Base-by-base conservation (phyloP, 2,113 vertebrate species). In the Pteruthius melanotis region DNA sequence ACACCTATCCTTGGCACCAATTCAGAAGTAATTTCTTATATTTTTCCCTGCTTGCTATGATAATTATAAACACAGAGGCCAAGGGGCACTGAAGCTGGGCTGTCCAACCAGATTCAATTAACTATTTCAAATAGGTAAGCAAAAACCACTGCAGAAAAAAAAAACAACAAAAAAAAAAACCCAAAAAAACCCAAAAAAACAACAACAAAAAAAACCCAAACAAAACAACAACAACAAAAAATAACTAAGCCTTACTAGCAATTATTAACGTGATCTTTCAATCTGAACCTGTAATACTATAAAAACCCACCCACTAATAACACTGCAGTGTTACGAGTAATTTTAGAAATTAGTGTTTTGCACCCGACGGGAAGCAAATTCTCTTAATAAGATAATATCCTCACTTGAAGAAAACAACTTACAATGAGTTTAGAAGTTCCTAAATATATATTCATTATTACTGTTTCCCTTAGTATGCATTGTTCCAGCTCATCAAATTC, bases 201-300 rank as follows among this genome's bases (percentile, higher is more conserved):
- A n/a, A n/a, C n/a, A 42, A 42, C 12, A 1, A 0, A 6, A 5
- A 22, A 9, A 14, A 40, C 12, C 12, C 9, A 53, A 17, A 15
- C 44, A 70, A 24, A 53, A n/a, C n/a, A n/a, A n/a, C n/a, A n/a
- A n/a, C n/a, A n/a, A n/a, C n/a, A n/a, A n/a, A n/a, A n/a, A n/a
- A n/a, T n/a, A n/a, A n/a, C n/a, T n/a, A n/a, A 33, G 2, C 7
- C 11, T 74, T 24, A 24, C 13, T 64, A 56, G 4, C 31, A 79
- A 82, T 83, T 33, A 78, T 27, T 39, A 78, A 59, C 5, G 45
- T 13, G 28, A 15, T 66, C 15, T 35, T 63, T 66, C 39, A 40
- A 24, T 53, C 26, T 78, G 30, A 83, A 47, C 15, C n/a, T 37
- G 15, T 37, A 54, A 35, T 20, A 42, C 8, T 22, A 24, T 7